Evolutionary conservation across 2,113 vertebrate genomes (phyloP).

Genomic region (Pteronura brasiliensis): DNA sequence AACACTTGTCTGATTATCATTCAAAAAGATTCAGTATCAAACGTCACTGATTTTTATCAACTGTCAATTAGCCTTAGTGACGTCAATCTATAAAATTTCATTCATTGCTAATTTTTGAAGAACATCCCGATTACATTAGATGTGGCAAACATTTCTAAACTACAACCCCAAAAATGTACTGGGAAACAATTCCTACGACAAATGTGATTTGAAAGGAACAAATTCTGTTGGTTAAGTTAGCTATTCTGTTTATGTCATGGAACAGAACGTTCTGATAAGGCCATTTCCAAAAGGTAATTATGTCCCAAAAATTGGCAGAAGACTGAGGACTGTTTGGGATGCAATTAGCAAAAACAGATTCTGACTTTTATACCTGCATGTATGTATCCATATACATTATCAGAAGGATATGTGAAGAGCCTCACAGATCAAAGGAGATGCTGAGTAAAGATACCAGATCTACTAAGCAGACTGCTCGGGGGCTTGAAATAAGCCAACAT

Average conservation of each 20-base stretch:
- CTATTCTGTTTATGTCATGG: not conserved
- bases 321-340: not conserved
- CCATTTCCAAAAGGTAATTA: not conserved
- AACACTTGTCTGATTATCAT: not conserved
- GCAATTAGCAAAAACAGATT: not conserved
- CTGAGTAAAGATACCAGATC: not conserved
- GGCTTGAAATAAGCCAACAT: not conserved
- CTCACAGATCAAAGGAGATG: not conserved
- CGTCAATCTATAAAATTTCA: not conserved
- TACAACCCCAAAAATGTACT: not conserved
- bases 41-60: not conserved
- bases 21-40: not conserved
- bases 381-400: not conserved
- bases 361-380: not conserved
- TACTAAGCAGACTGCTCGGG: not conserved
- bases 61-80: not conserved
- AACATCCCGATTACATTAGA: not conserved
- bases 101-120: not conserved
- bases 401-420: not conserved
- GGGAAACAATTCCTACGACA: not conserved
- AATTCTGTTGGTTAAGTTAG: not conserved
- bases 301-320: not conserved
- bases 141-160: not conserved
- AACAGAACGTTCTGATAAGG: not conserved
- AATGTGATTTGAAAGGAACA: not conserved